Evolutionary conservation across 92 coral and sea anemone genomes (phyloP), one percentile per base, ranked within the genome.

Genomic region (Montipora capitata): DNA sequence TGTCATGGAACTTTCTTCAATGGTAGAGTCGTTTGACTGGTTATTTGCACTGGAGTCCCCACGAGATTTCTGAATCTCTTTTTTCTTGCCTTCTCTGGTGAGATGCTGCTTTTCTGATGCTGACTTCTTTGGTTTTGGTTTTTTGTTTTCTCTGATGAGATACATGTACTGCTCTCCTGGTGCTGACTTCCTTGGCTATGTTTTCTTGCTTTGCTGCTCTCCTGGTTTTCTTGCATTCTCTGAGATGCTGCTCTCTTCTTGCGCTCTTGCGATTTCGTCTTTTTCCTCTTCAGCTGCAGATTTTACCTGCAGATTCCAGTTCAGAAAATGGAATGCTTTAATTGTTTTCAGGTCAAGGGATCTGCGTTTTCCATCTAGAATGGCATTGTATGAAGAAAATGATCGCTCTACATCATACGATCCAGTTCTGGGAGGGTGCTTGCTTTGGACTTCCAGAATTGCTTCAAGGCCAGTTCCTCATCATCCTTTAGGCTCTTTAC

Each of bases 241-340:
- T 51, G 4, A 2, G 4, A 51, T 51, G 57, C 57, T 51, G 57
- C 57, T 11, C 57, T 51, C 57, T 2, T 51, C 57, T 51, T 51
- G 9, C 16, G 13, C 3, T 66, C 18, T 66, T 14, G 38, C 72
- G 20, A 27, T 66, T 66, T 66, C 43, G 14, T 70, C 57, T 77
- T 72, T 18, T 2, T 51, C 57, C 57, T 51, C 57, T 51, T 11
- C 11, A 51, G 57, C 57, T 51, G 80, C 63, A 14, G 80, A 58
- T 44, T 38, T 83, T 18, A 49, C 51, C 10, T 15, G 61, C 16
- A 83, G 39, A 77, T 86, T 86, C 78, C 84, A 86, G 52, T 87
- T 87, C 40, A 79, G 68, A 83, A 87, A 87, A 54, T 78, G 85
- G 44, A 87, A 79, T 7, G 85, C 85, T 11, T 56, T 87, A n/a